Conservation (phyloP, 2,797 vertebrate genomes). For the Chelmon rostratus region DNA sequence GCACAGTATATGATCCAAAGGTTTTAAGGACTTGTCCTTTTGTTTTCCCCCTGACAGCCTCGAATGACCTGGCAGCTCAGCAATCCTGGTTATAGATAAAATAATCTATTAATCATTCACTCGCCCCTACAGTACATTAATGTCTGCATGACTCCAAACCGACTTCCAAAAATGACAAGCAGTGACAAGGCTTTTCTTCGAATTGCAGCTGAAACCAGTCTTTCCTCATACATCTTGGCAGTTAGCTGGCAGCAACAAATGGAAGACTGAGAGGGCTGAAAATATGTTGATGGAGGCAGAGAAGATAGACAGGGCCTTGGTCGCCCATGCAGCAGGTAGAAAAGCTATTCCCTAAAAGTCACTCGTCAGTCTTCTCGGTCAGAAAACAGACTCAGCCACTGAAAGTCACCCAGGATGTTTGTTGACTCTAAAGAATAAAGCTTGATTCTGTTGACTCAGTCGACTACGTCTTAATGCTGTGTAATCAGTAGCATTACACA, state of each 20-base stretch:
- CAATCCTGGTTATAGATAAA: slow-evolving; percentile 13
- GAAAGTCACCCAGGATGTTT: not conserved
- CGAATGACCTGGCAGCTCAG: slow-evolving; percentile 5
- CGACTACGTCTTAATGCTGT: too few species aligned
- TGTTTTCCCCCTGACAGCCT: not conserved
- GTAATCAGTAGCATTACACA: too few species aligned
- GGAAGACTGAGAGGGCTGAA: not conserved
- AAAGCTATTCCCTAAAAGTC: slow-evolving; percentile 3
- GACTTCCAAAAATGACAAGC: not conserved
- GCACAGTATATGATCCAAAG: slow-evolving; percentile 13
- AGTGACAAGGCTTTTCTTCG: not conserved
- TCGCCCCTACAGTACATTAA: not conserved
- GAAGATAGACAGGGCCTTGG: not conserved
- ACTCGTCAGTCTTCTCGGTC: slow-evolving; percentile 3
- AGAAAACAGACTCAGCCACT: slow-evolving; percentile 2
- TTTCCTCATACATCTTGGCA: not conserved
- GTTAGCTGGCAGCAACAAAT: slow-evolving; percentile 32
- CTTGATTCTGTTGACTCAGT: not conserved
- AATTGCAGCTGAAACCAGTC: not conserved
- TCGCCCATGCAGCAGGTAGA: not conserved
- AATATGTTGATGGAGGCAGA: not conserved
- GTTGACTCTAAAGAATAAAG: not conserved
- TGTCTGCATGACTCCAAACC: not conserved
- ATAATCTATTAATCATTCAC: too few species aligned
- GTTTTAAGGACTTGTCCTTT: not conserved